Conservation (phyloP, 2,797 vertebrate genomes). For the Callimico goeldii region DNA sequence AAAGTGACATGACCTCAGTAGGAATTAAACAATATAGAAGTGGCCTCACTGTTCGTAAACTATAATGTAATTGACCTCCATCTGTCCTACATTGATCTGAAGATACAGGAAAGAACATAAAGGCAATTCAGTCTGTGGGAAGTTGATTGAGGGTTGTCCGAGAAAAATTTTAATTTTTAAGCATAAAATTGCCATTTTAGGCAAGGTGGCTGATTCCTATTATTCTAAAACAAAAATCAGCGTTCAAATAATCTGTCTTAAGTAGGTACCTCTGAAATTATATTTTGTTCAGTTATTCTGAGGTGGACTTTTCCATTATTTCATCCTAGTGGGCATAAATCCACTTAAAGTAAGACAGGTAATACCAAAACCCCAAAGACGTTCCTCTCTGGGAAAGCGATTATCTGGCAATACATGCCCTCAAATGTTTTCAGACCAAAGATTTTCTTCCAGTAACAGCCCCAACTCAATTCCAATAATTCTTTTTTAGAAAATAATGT, state of each 20-base stretch:
- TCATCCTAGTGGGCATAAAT: background rate
- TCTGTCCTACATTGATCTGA: background rate
- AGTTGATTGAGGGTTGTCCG: background rate
- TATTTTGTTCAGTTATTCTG: background rate
- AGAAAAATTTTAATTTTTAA: slow-evolving; percentile 42
- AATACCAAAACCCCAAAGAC: background rate
- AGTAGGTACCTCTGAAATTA: background rate
- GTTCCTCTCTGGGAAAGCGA: background rate
- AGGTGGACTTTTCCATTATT: background rate
- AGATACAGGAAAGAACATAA: background rate
- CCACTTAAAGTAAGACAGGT: background rate
- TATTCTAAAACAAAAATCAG: background rate
- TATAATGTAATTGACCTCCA: background rate
- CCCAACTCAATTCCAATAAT: background rate
- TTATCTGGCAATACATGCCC: background rate
- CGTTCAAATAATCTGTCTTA: background rate
- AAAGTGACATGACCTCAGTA: background rate
- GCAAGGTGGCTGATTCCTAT: slow-evolving; percentile 14
- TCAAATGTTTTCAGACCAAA: background rate
- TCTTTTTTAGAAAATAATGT: background rate
- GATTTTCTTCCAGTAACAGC: background rate
- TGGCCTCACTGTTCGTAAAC: background rate
- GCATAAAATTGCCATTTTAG: background rate
- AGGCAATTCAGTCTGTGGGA: background rate
- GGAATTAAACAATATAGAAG: background rate